These are phyloP conservation scores for Gymnocephalus cernua DNA, from an alignment of 2,113 vertebrate genomes.

Conservation along the genomic window DNA sequence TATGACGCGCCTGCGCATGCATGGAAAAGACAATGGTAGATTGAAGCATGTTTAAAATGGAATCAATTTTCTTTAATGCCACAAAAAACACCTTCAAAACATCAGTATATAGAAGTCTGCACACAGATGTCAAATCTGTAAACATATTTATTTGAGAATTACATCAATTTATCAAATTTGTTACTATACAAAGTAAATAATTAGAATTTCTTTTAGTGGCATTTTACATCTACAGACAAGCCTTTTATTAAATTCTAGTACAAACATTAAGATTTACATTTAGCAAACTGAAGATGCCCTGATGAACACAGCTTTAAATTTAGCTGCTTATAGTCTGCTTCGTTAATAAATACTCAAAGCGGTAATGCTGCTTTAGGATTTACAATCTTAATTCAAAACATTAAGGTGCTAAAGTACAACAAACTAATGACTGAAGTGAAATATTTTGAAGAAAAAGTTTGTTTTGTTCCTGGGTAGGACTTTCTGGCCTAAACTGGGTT, in stretches of 20 bases:
- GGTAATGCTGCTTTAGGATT: background rate
- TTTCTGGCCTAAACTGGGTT: too few species aligned
- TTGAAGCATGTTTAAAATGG: too few species aligned
- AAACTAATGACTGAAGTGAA: background rate
- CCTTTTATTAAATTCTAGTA: background rate
- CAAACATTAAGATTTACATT: background rate
- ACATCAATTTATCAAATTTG: background rate
- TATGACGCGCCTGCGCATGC: too few species aligned
- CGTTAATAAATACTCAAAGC: background rate
- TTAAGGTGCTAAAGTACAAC: background rate
- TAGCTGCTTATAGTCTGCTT: background rate
- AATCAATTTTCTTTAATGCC: background rate
- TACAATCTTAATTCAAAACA: conserved; percentile 3
- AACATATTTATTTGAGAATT: conserved; percentile 50
- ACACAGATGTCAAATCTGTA: background rate
- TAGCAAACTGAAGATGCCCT: background rate
- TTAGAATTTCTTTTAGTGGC: background rate
- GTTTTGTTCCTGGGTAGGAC: too few species aligned
- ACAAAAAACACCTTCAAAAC: background rate
- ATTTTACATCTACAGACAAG: conserved; percentile 36
- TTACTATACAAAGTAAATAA: background rate
- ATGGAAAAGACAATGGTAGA: too few species aligned
- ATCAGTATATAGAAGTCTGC: background rate
- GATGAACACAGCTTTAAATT: background rate
- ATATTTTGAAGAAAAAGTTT: too few species aligned